phyloP scores from a whole-genome alignment of 2,888 invertebrate species.

The Tryphoninae sp. region DNA sequence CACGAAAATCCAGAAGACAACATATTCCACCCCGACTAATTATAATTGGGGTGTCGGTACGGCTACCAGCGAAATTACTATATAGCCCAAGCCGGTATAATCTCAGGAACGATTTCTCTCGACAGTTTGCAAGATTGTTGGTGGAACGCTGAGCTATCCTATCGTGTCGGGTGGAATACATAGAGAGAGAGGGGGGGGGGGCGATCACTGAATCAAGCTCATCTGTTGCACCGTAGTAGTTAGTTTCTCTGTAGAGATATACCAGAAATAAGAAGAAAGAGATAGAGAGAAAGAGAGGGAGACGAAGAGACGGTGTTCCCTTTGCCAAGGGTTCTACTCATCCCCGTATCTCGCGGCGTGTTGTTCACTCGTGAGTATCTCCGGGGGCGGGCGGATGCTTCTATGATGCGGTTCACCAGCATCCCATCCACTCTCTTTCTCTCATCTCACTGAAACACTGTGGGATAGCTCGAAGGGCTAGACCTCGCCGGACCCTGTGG shows the following conservation, averaged over 20 bases:
- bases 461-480: slow-evolving; percentile 55
- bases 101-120: slow-evolving; percentile 56
- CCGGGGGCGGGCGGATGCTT: slow-evolving; percentile 55
- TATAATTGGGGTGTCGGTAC: slow-evolving; percentile 56
- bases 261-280: neutral
- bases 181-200: neutral
- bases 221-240: slow-evolving; percentile 15
- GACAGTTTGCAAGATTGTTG: slow-evolving; percentile 57
- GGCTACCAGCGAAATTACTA: slow-evolving; percentile 29
- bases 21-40: slow-evolving; percentile 50
- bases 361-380: slow-evolving; percentile 50
- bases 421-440: slow-evolving; percentile 48
- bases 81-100: slow-evolving; percentile 37
- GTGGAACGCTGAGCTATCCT: slow-evolving; percentile 36
- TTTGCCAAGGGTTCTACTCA: slow-evolving; percentile 43
- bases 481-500: slow-evolving; percentile 45
- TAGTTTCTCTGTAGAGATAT: slow-evolving; percentile 25
- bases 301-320: slow-evolving; percentile 10
- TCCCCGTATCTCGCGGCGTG: slow-evolving; percentile 36
- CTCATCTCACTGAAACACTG: slow-evolving; percentile 31
- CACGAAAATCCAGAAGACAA: slow-evolving; percentile 26
- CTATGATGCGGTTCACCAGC: slow-evolving; percentile 60
- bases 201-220: slow-evolving; percentile 43
- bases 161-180: slow-evolving; percentile 25
- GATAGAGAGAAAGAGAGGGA: neutral